A percentile compares a stretch with the other conserved stretches of the same genome.
Evolutionary conservation across 1,140 invertebrate genomes (phyloP).

Genomic region (Aphidius gifuensis): DNA sequence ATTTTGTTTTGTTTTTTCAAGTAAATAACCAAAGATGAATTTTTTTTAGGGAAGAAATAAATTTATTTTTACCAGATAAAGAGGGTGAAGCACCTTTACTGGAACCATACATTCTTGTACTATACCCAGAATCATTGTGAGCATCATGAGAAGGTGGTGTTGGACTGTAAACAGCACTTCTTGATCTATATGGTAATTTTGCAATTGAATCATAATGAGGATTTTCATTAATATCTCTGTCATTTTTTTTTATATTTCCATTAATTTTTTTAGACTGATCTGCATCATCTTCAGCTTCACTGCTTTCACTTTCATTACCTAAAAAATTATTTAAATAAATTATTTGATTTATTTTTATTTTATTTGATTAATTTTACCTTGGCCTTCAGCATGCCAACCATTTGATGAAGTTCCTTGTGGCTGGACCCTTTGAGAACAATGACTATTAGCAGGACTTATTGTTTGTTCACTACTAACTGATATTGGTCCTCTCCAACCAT

Average conservation of each 20-base stretch:
- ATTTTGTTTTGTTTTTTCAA: too few species aligned
- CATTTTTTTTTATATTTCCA: constrained; percentile 22
- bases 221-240: constrained; percentile 31
- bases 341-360: neutral
- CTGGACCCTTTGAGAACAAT: constrained; percentile 38
- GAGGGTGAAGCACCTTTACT: constrained; percentile 75
- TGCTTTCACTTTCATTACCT: constrained; percentile 45
- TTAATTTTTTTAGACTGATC: constrained; percentile 30
- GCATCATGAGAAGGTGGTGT: constrained; percentile 55
- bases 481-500: constrained; percentile 34
- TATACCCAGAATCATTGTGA: constrained; percentile 76
- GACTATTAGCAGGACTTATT: constrained; percentile 35
- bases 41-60: neutral
- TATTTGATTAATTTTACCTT: constrained; percentile 17
- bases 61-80: constrained; percentile 60
- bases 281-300: constrained; percentile 41
- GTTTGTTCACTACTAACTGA: constrained; percentile 37
- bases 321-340: neutral
- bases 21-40: neutral
- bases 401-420: constrained; percentile 36
- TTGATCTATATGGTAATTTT: constrained; percentile 48
- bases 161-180: constrained; percentile 50
- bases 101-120: constrained; percentile 72
- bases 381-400: constrained; percentile 34
- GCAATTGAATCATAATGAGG: constrained; percentile 41